Evolutionary conservation across 2,113 vertebrate genomes (phyloP).

Genomic region (Sander lucioperca): DNA sequence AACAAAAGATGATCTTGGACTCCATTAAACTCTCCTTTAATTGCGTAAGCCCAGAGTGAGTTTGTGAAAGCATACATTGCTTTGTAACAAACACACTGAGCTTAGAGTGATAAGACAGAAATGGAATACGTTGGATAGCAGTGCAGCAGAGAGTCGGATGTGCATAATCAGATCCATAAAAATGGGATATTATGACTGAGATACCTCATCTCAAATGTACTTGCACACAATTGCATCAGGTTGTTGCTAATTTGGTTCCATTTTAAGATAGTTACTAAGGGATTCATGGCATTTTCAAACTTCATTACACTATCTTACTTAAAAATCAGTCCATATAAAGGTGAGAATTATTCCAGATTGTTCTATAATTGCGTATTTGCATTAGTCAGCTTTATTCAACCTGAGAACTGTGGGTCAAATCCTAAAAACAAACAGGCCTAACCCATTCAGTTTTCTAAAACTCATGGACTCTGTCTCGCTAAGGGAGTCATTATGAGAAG

Average conservation of each 20-base stretch:
- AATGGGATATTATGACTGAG: constrained; percentile 1
- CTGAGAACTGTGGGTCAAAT: constrained; percentile 20
- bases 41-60: constrained; percentile 17
- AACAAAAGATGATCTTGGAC: constrained; percentile 31
- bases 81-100: constrained; percentile 2
- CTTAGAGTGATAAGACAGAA: constrained; percentile 5
- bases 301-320: neutral
- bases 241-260: constrained; percentile 13
- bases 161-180: constrained; percentile 15
- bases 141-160: neutral
- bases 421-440: constrained; percentile 35
- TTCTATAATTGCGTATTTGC: constrained; percentile 5
- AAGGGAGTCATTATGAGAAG: constrained; percentile 27
- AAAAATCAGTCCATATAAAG: constrained; percentile 4
- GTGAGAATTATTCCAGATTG: constrained; percentile 13
- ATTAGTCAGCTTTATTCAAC: neutral
- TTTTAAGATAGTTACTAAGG: neutral
- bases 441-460: constrained; percentile 20
- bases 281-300: neutral
- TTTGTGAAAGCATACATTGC: constrained; percentile 5
- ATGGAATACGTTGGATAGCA: neutral
- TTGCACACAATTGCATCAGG: constrained; percentile 59
- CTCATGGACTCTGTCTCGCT: neutral
- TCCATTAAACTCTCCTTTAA: constrained; percentile 38
- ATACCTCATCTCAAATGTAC: constrained; percentile 8